A percentile compares a stretch with the other conserved stretches of the same genome.
phyloP scores from a whole-genome alignment of 2,888 invertebrate genomes.

The Synanthedon formicaeformis region DNA sequence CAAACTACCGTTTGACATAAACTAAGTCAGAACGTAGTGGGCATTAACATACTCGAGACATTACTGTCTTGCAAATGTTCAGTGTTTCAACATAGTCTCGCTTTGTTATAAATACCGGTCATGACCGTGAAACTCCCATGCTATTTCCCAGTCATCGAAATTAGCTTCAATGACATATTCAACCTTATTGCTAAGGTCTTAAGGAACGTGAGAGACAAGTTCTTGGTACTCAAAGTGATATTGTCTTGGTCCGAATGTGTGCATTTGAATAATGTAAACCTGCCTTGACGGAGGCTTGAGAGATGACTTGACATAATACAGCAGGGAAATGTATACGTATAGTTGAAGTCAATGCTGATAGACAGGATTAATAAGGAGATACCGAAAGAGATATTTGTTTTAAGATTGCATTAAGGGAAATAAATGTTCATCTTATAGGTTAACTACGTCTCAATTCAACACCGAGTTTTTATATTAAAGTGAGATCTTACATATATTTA shows the following conservation, averaged over 20 bases:
- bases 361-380: conserved; percentile 14
- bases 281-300: conserved; percentile 44
- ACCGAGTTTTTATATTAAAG: too few species aligned
- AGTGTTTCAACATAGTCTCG: conserved; percentile 38
- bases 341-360: conserved; percentile 28
- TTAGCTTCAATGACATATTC: too few species aligned
- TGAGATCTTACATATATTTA: too few species aligned
- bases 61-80: conserved; percentile 39
- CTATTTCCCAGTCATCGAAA: conserved; percentile 6
- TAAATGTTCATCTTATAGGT: neutral
- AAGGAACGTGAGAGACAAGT: too few species aligned
- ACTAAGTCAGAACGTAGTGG: conserved; percentile 12
- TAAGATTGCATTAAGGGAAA: neutral
- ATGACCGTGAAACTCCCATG: conserved; percentile 17
- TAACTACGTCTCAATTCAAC: too few species aligned
- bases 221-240: neutral
- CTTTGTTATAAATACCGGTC: conserved; percentile 43
- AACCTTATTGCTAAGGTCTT: too few species aligned
- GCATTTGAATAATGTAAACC: conserved; percentile 65
- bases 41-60: conserved; percentile 37
- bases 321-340: conserved; percentile 25
- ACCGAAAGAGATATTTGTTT: neutral
- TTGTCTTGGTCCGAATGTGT: conserved; percentile 27
- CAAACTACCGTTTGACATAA: conserved; percentile 4
- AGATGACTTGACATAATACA: conserved; percentile 64